Conservation (phyloP, 2,888 invertebrate species). For the Pediacus dermestoides region DNA sequence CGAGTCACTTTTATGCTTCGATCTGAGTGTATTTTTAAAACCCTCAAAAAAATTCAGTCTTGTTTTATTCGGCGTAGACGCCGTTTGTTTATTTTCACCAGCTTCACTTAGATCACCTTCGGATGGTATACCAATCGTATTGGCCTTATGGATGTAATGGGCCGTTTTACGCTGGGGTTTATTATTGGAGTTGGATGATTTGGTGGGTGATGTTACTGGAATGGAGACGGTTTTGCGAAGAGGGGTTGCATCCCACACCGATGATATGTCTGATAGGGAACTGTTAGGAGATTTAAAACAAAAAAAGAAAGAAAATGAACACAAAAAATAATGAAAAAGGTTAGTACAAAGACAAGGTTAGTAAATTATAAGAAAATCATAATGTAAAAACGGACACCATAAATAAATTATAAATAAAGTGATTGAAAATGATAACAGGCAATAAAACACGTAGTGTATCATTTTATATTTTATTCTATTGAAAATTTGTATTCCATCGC, state of each 20-base stretch:
- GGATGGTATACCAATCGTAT: conserved; percentile 60
- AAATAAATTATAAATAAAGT: conserved; percentile 19
- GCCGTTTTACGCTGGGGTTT: conserved; percentile 38
- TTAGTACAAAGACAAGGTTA: conserved; percentile 15
- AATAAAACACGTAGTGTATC: conserved; percentile 21
- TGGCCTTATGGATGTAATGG: conserved; percentile 49
- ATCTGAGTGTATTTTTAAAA: conserved; percentile 58
- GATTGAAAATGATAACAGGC: conserved; percentile 21
- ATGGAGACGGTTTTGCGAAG: conserved; percentile 50
- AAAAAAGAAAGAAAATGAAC: conserved; percentile 25
- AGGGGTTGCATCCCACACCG: conserved; percentile 49
- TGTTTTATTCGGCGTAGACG: conserved; percentile 20
- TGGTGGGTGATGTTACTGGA: conserved; percentile 34
- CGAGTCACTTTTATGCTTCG: conserved; percentile 49
- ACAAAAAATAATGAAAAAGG: too few species aligned
- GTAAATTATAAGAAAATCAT: conserved; percentile 13
- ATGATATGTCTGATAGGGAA: conserved; percentile 38
- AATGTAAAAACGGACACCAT: conserved; percentile 13
- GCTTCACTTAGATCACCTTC: conserved; percentile 47
- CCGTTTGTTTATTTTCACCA: conserved; percentile 42
- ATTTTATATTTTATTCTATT: conserved; percentile 49
- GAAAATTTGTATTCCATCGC: conserved; percentile 49
- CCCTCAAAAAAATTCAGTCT: conserved; percentile 56
- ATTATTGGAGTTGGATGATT: conserved; percentile 17
- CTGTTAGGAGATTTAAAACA: conserved; percentile 33